Conservation (phyloP, 2,888 invertebrate genomes). For the Scaptomyza caliginosa region DNA sequence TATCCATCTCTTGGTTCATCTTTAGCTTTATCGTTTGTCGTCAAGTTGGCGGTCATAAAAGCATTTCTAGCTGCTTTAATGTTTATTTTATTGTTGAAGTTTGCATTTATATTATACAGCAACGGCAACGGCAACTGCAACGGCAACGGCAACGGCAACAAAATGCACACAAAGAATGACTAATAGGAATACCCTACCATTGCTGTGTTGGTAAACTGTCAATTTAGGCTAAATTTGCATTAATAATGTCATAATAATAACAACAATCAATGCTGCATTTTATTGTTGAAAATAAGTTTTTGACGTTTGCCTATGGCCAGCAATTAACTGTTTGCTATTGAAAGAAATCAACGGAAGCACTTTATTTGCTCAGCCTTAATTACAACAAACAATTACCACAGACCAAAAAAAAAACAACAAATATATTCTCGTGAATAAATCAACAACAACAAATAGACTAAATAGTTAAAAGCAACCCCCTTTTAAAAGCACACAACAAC, state of each 20-base stretch:
- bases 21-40: conserved; percentile 30
- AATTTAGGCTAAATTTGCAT: too few relatives aligned
- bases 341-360: conserved; percentile 80
- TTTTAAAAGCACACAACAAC: conserved; percentile 24
- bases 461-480: conserved; percentile 46
- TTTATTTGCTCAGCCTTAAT: conserved; percentile 79
- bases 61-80: conserved; percentile 81
- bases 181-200: background rate
- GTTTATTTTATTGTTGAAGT: conserved; percentile 82
- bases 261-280: conserved; percentile 54
- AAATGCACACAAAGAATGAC: conserved; percentile 30
- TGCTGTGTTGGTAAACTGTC: too few relatives aligned
- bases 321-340: conserved; percentile 79
- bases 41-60: conserved; percentile 75
- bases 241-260: conserved; percentile 17
- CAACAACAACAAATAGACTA: conserved; percentile 20
- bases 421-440: conserved; percentile 18
- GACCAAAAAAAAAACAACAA: conserved; percentile 9
- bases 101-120: conserved; percentile 70
- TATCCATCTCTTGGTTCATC: conserved; percentile 21
- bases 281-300: conserved; percentile 48
- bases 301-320: conserved; percentile 57
- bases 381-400: conserved; percentile 74
- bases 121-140: conserved; percentile 30
- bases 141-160: conserved; percentile 37